phyloP scores from a whole-genome alignment of 2,888 invertebrate species.

The Drosophila subsilvestris region DNA sequence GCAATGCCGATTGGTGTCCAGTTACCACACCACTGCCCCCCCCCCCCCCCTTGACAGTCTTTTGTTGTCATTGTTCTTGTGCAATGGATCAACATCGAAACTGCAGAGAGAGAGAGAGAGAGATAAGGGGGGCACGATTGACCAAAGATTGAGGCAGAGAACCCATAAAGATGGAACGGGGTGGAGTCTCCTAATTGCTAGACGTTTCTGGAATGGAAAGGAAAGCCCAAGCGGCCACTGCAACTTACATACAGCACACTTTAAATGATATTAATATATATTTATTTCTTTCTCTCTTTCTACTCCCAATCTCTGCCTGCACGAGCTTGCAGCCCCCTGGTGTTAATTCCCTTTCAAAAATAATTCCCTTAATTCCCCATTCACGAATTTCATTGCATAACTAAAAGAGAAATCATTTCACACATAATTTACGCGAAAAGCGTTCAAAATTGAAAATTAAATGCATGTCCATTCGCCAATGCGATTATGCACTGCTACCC shows the following conservation, averaged over 20 bases:
- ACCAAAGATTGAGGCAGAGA: background rate
- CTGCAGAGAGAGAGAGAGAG: background rate
- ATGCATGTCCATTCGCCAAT: slow-evolving; percentile 27
- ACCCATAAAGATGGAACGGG: no score
- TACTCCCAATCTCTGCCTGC: background rate
- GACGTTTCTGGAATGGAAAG: background rate
- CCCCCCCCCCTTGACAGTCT: slow-evolving; percentile 27
- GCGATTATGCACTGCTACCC: slow-evolving; percentile 13
- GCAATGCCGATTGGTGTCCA: slow-evolving; percentile 40
- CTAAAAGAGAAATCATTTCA: slow-evolving; percentile 38
- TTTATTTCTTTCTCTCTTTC: background rate
- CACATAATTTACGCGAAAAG: slow-evolving; percentile 36
- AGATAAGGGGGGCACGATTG: background rate
- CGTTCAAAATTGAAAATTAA: slow-evolving; percentile 39
- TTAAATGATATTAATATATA: no score
- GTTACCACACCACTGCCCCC: slow-evolving; percentile 47
- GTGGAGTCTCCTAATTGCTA: background rate
- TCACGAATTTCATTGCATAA: slow-evolving; percentile 9
- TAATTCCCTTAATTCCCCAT: background rate
- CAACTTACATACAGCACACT: no score
- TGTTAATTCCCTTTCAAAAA: background rate
- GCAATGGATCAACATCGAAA: slow-evolving; percentile 57
- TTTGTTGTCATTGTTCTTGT: slow-evolving; percentile 35
- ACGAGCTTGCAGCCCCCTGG: background rate
- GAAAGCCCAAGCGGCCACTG: no score